Base-by-base conservation (phyloP, 2,888 invertebrate species). In the Toxonevra muliebris region DNA sequence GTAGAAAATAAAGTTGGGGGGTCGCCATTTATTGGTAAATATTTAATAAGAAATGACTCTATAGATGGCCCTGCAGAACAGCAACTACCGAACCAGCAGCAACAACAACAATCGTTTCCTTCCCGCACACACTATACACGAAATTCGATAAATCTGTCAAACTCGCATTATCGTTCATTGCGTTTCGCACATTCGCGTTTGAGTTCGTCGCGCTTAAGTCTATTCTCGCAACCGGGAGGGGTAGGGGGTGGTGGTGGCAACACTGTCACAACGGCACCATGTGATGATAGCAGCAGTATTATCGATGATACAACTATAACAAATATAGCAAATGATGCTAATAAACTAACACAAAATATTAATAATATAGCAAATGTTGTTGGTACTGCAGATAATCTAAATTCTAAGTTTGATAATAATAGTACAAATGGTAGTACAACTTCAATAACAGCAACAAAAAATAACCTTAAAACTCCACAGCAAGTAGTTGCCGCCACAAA, bases 111-210 rank as follows among this genome's bases (percentile, higher is more conserved):
- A 53, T 59, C 73, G n/a, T 76, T 78, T 62, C 71, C 75, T n/a
- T 70, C 77, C 12, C 77, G 79, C 41, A 76, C 80, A 12, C 84
- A 84, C 66, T 84, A 82, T 63, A 81, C 82, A 19, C 80, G 85
- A 62, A 84, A 84, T 71, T 84, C 84, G 11, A 80, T 83, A 13
- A 84, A 85, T 72, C 77, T 82, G 69, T 80, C 82, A 58, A 85
- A 83, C 72, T 83, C 84, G 62, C 80, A 82, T 74, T 85, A 84
- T 76, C 83, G 84, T 65, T 85, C 84, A 65, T 76, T 84, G 70
- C 79, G 85, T 69, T 84, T 85, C 68, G 80, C 82, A 41, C 82
- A 84, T 68, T 84, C 84, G 62, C 82, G 84, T 50, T 75, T 84
- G 53, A 84, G 82, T 65, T 82, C 83, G 19, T 84, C 82, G 67